A percentile compares a stretch with the other conserved stretches of the same genome.
These are phyloP conservation scores for Drosophila subquinaria DNA, from an alignment of 2,888 invertebrate genomes.

Conservation along the genomic window DNA sequence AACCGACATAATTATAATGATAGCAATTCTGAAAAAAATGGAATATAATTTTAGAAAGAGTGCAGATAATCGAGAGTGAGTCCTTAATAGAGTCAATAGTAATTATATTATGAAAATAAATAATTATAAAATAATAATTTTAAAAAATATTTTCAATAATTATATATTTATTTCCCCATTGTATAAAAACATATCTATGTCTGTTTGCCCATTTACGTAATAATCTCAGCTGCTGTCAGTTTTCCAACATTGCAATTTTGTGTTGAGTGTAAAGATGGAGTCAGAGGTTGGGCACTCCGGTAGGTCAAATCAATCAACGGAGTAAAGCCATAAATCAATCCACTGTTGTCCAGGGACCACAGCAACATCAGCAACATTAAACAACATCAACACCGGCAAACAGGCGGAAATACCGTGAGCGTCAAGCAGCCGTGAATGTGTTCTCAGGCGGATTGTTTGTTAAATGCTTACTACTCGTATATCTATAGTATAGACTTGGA, in stretches of 20 bases:
- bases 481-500: constrained; percentile 16
- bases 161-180: too few relatives aligned
- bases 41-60: background rate
- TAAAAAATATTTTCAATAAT: too few relatives aligned
- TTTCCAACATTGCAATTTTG: background rate
- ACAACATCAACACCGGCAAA: constrained; percentile 12
- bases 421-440: constrained; percentile 48
- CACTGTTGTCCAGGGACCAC: constrained; percentile 3
- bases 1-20: rapidly evolving
- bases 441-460: constrained; percentile 53
- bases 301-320: constrained; percentile 71
- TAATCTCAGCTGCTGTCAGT: background rate
- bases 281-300: constrained; percentile 16
- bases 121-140: too few relatives aligned
- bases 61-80: too few relatives aligned
- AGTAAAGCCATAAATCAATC: constrained; percentile 58
- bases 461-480: constrained; percentile 20
- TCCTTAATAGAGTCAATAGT: too few relatives aligned
- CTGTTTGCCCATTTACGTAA: background rate
- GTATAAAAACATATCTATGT: too few relatives aligned
- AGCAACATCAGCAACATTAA: constrained; percentile 2
- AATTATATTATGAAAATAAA: too few relatives aligned
- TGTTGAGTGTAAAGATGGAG: background rate
- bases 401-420: constrained; percentile 67
- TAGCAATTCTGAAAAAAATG: background rate